These are phyloP conservation scores for Semibalanus balanoides DNA, from an alignment of 1,140 invertebrate genomes.

Conservation along the genomic window DNA sequence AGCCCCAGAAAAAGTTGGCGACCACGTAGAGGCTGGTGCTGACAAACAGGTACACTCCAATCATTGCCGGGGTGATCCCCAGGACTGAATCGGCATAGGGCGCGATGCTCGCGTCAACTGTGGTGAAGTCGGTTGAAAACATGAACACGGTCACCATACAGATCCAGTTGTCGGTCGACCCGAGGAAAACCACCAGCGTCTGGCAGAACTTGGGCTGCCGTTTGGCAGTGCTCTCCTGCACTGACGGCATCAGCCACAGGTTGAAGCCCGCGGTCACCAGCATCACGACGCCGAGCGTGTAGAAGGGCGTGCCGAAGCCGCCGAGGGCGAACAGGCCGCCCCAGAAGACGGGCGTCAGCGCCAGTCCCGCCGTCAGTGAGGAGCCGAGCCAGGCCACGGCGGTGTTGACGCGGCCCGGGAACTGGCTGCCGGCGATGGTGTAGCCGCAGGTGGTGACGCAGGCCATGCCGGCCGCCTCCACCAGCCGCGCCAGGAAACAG, in stretches of 20 bases:
- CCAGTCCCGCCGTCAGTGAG: conserved; percentile 39
- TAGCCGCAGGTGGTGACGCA: conserved; percentile 42
- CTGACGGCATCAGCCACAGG: conserved; percentile 37
- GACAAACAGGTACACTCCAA: too few relatives aligned
- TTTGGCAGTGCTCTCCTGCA: too few relatives aligned
- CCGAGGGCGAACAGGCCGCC: conserved; percentile 34
- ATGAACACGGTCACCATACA: too few relatives aligned
- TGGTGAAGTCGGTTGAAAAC: too few relatives aligned
- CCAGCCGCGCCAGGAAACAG: conserved; percentile 35
- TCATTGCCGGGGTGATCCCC: too few relatives aligned
- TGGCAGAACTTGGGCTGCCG: conserved; percentile 44
- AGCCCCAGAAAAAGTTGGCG: too few relatives aligned
- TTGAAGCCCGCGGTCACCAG: conserved; percentile 36
- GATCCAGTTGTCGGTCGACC: conserved; percentile 44
- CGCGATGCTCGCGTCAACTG: too few relatives aligned
- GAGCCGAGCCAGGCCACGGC: conserved; percentile 27
- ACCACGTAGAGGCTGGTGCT: too few relatives aligned
- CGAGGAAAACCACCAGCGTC: conserved; percentile 43
- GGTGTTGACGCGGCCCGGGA: conserved; percentile 36
- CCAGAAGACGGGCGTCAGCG: conserved; percentile 35
- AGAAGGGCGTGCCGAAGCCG: conserved; percentile 41
- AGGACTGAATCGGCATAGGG: too few relatives aligned
- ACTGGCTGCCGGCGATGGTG: conserved; percentile 37
- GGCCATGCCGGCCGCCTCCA: conserved; percentile 40
- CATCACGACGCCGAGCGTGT: conserved; percentile 35